Percentiles rank a stretch among this genome's conserved stretches.
Conservation (phyloP, 2,888 invertebrate genomes). For the Drosophila kuntzei region DNA sequence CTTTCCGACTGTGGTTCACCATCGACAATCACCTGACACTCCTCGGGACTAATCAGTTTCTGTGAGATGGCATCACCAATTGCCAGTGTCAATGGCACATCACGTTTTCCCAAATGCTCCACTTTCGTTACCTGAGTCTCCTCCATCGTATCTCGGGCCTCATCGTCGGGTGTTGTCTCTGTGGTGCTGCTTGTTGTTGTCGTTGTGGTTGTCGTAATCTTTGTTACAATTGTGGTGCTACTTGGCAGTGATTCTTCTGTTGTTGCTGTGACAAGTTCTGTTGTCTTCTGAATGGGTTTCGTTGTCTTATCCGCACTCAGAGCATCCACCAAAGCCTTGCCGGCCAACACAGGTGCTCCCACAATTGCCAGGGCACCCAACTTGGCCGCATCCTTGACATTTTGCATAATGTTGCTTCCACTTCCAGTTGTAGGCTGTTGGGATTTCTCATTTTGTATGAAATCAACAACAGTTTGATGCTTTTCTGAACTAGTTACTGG, state of each 20-base stretch:
- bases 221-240: constrained; percentile 49
- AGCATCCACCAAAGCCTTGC: constrained; percentile 93
- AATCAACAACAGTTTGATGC: constrained; percentile 67
- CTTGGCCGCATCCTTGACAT: constrained; percentile 90
- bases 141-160: constrained; percentile 62
- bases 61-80: constrained; percentile 89
- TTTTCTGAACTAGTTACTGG: constrained; percentile 31
- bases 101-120: constrained; percentile 53
- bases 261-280: constrained; percentile 28
- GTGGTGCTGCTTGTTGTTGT: constrained; percentile 33
- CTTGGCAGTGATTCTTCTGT: constrained; percentile 22
- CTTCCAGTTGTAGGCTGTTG: constrained; percentile 13
- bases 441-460: constrained; percentile 66
- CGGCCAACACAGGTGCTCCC: constrained; percentile 95
- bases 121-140: constrained; percentile 36
- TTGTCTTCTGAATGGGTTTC: constrained; percentile 57
- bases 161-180: constrained; percentile 59
- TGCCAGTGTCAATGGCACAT: constrained; percentile 85
- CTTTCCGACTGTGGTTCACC: constrained; percentile 88
- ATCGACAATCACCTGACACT: constrained; percentile 88
- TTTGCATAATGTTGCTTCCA: constrained; percentile 67
- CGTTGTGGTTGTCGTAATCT: constrained; percentile 60
- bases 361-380: constrained; percentile 94
- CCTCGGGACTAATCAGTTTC: constrained; percentile 89
- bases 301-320: constrained; percentile 87